phyloP scores from a whole-genome alignment of 2,113 vertebrate genomes.

The Nycticorax nycticorax region DNA sequence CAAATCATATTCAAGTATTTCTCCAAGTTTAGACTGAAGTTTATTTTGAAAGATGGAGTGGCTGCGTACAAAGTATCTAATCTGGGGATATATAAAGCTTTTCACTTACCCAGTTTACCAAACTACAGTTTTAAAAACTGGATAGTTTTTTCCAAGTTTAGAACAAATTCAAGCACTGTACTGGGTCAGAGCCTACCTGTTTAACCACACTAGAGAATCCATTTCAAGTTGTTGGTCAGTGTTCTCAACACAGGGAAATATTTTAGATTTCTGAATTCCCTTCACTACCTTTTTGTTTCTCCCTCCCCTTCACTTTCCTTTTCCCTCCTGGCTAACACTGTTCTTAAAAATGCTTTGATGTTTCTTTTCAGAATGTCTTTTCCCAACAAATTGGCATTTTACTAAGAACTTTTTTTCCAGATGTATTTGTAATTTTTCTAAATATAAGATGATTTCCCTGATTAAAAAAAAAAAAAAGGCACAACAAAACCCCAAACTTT shows the following conservation, averaged over 20 bases:
- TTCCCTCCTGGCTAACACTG: background rate
- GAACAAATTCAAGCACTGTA: accelerated
- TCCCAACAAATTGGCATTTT: background rate
- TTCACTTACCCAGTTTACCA: background rate
- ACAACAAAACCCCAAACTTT: background rate
- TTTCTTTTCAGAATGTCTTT: background rate
- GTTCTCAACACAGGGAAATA: background rate
- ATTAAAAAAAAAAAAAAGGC: background rate
- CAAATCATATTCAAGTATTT: background rate
- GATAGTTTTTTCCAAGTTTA: background rate
- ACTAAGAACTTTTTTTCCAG: background rate
- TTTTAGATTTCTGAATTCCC: background rate
- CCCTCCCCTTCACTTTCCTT: background rate
- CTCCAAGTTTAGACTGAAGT: background rate
- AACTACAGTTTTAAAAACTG: background rate
- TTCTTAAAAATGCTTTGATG: background rate
- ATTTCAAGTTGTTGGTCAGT: background rate
- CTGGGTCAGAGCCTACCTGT: background rate
- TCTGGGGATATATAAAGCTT: background rate
- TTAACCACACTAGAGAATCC: background rate
- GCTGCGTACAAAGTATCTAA: background rate
- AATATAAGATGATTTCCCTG: background rate
- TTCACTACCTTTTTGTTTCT: background rate
- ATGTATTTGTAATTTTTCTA: background rate
- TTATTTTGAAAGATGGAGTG: background rate